These are phyloP conservation scores for Ovis canadensis DNA, from an alignment of 2,113 vertebrate genomes.

Conservation along the genomic window DNA sequence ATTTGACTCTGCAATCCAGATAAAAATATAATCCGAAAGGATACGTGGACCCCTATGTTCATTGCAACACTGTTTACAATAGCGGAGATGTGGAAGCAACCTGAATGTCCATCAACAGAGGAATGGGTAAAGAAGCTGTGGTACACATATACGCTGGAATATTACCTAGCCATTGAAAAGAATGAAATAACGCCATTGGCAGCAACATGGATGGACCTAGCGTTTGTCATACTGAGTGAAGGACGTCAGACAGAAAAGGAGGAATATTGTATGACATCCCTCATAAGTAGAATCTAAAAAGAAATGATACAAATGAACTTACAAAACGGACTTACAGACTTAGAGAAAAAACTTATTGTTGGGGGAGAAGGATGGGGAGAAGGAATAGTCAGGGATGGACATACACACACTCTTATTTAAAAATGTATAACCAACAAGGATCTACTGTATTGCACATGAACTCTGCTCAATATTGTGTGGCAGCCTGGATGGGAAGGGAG, in stretches of 20 bases:
- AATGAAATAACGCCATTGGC: background rate
- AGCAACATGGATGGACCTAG: background rate
- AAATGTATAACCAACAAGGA: background rate
- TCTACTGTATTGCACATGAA: background rate
- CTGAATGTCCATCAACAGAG: background rate
- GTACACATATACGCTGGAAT: background rate
- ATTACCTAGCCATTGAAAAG: background rate
- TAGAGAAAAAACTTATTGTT: background rate
- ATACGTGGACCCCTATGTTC: background rate
- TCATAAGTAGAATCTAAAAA: background rate
- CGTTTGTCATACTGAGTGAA: background rate
- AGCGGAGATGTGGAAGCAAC: background rate
- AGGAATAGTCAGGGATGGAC: background rate
- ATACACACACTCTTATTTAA: background rate
- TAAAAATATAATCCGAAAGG: background rate
- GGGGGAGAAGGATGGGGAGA: background rate
- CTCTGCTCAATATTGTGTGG: background rate
- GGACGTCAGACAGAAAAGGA: background rate
- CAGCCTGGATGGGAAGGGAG: background rate
- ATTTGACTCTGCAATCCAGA: background rate
- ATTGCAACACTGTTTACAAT: background rate
- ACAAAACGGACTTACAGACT: background rate
- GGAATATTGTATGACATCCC: background rate
- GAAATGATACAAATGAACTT: background rate
- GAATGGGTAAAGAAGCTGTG: background rate